Base-by-base conservation (phyloP, 2,113 vertebrate species). In the Hassar affinis region DNA sequence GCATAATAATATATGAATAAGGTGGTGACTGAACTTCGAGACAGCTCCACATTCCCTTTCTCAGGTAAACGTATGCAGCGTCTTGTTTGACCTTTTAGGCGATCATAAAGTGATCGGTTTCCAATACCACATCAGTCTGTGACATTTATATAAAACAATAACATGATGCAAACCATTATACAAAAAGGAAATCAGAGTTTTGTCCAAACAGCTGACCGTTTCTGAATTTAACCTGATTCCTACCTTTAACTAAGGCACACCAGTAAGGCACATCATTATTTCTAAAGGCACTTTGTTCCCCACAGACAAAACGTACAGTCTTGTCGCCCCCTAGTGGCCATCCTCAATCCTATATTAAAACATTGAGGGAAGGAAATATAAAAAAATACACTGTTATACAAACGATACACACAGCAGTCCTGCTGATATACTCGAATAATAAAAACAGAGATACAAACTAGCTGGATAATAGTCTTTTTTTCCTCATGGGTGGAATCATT, bases 351-450 rank as follows among this genome's bases (percentile, higher is more conserved):
- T 35, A 77, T 2, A 9, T 75, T 49, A 61, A 82, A 77, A 81
- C 27, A 81, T 6, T 9, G 20, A 33, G 52, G 64, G 78, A 79
- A 59, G 47, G 20, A 77, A 33, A 68, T 38, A 72, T 71, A 66
- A 35, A 42, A 64, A 76, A 82, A 56, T 4, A 33, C 14, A 57
- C 12, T 66, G 74, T 83, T 47, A 61, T 51, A 79, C 54, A 84
- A 72, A 59, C 20, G 76, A 79, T 79, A 84, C 42, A 79, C 38
- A 47, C 56, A 78, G 64, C 64, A 49, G 77, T 78, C 77, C 64
- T 79, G 83, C 77, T 84, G 83, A 84, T 79, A 68, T 72, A 72
- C 18, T 57, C 7, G 20, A 38, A 69, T 82, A 78, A 75, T 86
- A 79, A 76, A 83, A 77, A 84, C 47, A 81, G 77, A 45, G 64